Evolutionary conservation across 1,140 invertebrate genomes (phyloP).

Genomic region (Pseudoatta argentina): DNA sequence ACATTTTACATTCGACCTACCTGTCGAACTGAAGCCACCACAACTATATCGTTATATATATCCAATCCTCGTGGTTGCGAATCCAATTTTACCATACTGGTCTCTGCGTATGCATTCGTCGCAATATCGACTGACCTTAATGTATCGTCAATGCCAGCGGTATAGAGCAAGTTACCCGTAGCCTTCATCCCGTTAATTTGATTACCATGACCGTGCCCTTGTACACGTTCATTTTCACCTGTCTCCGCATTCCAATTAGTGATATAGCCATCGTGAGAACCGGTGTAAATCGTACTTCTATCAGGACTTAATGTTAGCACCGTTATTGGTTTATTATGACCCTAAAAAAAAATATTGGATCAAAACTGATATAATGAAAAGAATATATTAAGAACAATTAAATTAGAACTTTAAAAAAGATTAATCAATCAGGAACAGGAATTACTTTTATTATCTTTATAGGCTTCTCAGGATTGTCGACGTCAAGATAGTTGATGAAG

Average conservation of each 20-base stretch:
- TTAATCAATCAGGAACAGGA: not conserved
- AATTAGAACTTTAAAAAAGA: not conserved
- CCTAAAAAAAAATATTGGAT: constrained; percentile 87
- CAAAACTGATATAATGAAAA: constrained; percentile 2
- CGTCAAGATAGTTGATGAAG: constrained; percentile 97
- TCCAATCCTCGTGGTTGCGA: constrained; percentile 96
- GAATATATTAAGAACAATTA: not conserved
- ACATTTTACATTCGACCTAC: constrained; percentile 83
- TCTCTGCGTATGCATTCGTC: constrained; percentile 89
- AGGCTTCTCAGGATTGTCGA: constrained; percentile 94
- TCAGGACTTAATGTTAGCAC: constrained; percentile 94
- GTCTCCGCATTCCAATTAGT: constrained; percentile 94
- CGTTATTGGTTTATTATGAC: constrained; percentile 99
- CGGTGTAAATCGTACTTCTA: constrained; percentile 94
- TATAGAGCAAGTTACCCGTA: constrained; percentile 91
- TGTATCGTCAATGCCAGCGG: constrained; percentile 96
- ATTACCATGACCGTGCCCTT: constrained; percentile 96
- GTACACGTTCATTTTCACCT: constrained; percentile 92
- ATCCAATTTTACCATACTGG: constrained; percentile 91
- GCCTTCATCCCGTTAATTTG: constrained; percentile 96
- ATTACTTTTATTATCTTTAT: constrained; percentile 93
- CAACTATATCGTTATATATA: constrained; percentile 90
- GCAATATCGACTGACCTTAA: constrained; percentile 90
- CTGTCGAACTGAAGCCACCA: constrained; percentile 94
- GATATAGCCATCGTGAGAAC: constrained; percentile 96